A percentile compares a stretch with the other conserved stretches of the same genome.
Conservation (phyloP, 2,113 vertebrate genomes). For the Plecturocebus donacophilus region DNA sequence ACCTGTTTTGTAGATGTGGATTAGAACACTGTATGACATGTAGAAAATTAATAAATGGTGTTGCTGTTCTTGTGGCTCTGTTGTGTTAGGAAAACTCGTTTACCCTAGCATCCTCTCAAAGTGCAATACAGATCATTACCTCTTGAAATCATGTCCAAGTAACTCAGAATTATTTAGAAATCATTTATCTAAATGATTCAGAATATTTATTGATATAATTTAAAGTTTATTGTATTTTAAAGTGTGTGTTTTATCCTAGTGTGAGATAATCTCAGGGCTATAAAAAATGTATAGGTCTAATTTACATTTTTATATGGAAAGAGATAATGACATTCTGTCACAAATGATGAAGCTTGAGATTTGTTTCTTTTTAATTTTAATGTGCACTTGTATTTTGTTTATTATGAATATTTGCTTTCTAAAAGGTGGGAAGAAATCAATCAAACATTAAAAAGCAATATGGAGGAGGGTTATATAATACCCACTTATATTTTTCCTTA, state of each 20-base stretch:
- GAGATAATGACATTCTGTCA: background rate
- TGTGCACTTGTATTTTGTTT: background rate
- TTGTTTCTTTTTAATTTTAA: background rate
- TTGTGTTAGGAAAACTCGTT: background rate
- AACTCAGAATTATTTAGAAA: background rate
- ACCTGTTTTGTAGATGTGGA: background rate
- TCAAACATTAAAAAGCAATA: background rate
- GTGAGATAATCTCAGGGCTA: background rate
- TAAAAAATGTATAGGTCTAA: background rate
- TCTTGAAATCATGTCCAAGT: background rate
- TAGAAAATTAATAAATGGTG: background rate
- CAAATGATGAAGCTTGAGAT: background rate
- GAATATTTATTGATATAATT: background rate
- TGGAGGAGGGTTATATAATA: background rate
- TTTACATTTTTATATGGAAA: slow-evolving; percentile 31
- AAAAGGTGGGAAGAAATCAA: background rate
- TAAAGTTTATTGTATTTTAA: slow-evolving; percentile 4
- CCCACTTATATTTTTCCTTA: background rate
- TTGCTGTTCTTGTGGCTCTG: background rate
- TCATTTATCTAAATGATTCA: background rate
- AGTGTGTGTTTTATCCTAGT: background rate
- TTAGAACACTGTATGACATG: background rate
- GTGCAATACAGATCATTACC: background rate
- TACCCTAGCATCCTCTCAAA: background rate
- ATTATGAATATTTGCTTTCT: background rate